These are phyloP conservation scores for Gonatopus flavifemur DNA, from an alignment of 1,140 invertebrate species.

Conservation along the genomic window DNA sequence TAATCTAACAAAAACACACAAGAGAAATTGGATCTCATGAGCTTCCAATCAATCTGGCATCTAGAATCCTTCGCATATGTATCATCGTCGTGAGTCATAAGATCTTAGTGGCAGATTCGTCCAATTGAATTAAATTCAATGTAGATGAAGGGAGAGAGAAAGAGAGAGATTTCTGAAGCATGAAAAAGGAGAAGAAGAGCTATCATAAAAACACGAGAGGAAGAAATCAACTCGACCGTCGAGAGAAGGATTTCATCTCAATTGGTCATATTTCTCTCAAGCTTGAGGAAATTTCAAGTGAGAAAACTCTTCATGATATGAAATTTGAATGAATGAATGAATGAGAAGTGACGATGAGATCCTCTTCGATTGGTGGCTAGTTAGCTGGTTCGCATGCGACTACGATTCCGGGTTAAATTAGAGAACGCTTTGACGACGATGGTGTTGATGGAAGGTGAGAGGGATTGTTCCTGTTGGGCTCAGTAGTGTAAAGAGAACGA, in stretches of 20 bases:
- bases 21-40: too few relatives aligned
- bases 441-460: constrained; percentile 1
- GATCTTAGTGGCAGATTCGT: too few relatives aligned
- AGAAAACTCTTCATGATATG: constrained; percentile 53
- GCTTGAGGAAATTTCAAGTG: too few relatives aligned
- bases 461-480: constrained; percentile 3
- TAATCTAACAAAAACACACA: too few relatives aligned
- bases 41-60: too few relatives aligned
- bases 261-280: too few relatives aligned
- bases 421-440: constrained; percentile 7
- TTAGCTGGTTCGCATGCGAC: too few relatives aligned
- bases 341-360: constrained; percentile 27
- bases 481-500: constrained; percentile 3
- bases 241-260: too few relatives aligned
- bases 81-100: too few relatives aligned
- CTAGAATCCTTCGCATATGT: too few relatives aligned
- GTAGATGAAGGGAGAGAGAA: constrained; percentile 3
- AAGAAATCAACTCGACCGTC: too few relatives aligned
- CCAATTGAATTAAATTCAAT: neutral
- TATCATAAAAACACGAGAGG: too few relatives aligned
- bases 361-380: constrained; percentile 25
- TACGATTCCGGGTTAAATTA: neutral
- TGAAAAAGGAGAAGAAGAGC: constrained; percentile 16
- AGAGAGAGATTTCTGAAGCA: constrained; percentile 5
- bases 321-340: constrained; percentile 39